Evolutionary conservation across 1,140 invertebrate genomes (phyloP).

Genomic region (Papilio machaon): DNA sequence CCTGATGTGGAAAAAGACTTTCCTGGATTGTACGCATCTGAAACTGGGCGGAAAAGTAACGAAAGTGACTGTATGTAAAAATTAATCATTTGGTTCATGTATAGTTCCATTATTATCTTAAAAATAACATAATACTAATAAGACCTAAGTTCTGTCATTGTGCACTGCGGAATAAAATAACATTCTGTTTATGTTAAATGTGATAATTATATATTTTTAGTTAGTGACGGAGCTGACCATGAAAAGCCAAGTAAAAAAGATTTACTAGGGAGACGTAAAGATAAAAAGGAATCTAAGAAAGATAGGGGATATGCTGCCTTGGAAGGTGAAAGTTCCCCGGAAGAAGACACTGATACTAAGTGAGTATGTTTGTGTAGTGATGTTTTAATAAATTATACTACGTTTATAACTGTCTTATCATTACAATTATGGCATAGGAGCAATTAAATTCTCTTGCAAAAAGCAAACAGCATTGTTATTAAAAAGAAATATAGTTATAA

Average conservation of each 20-base stretch:
- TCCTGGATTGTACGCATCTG: slow-evolving; percentile 92
- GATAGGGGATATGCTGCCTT: slow-evolving; percentile 94
- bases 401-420: too few relatives aligned
- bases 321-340: slow-evolving; percentile 95
- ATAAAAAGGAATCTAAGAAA: slow-evolving; percentile 93
- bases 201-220: slow-evolving; percentile 70
- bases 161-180: neutral
- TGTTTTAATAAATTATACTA: neutral
- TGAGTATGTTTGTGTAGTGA: slow-evolving; percentile 68
- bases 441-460: too few relatives aligned
- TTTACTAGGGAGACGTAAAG: slow-evolving; percentile 87
- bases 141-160: neutral
- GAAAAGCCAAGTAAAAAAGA: slow-evolving; percentile 90
- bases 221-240: slow-evolving; percentile 88
- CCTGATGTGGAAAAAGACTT: slow-evolving; percentile 95
- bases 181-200: neutral
- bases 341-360: slow-evolving; percentile 94
- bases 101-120: neutral
- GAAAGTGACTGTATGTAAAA: slow-evolving; percentile 91
- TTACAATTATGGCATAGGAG: too few relatives aligned
- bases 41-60: slow-evolving; percentile 88
- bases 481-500: too few relatives aligned
- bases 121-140: neutral
- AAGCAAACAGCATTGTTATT: too few relatives aligned
- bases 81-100: slow-evolving; percentile 8